phyloP scores from a whole-genome alignment of 2,888 invertebrate species.

The Saturnia pavonia region DNA sequence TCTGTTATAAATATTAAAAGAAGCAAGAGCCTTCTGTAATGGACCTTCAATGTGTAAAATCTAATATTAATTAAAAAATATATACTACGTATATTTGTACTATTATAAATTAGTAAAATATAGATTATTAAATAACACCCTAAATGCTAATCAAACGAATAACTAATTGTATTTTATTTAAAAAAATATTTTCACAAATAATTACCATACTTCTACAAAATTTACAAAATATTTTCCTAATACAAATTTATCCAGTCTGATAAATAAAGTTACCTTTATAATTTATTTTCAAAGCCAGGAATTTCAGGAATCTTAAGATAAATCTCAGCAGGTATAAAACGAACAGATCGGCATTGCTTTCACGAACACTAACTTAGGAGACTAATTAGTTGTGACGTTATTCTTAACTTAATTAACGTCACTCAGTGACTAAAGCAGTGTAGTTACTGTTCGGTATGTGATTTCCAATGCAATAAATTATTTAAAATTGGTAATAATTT shows the following conservation, averaged over 20 bases:
- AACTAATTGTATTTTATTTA: neutral
- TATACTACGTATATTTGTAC: too few relatives aligned
- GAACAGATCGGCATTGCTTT: constrained; percentile 21
- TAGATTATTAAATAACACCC: too few relatives aligned
- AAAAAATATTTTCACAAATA: neutral
- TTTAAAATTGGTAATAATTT: constrained; percentile 23
- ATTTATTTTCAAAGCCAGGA: neutral
- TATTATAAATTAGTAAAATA: too few relatives aligned
- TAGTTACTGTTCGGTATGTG: constrained; percentile 21
- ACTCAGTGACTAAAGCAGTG: constrained; percentile 28
- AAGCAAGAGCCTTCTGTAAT: too few relatives aligned
- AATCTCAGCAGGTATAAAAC: constrained; percentile 17
- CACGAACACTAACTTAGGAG: constrained; percentile 24
- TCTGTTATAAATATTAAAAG: too few relatives aligned
- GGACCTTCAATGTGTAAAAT: too few relatives aligned
- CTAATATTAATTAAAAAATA: too few relatives aligned
- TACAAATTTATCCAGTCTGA: neutral
- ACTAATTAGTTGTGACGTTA: constrained; percentile 36
- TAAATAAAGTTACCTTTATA: neutral
- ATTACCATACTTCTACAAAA: neutral
- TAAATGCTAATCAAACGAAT: too few relatives aligned
- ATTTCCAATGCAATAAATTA: constrained; percentile 22
- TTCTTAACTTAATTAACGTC: constrained; percentile 39
- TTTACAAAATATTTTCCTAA: neutral
- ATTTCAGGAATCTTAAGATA: constrained; percentile 9